Evolutionary conservation across 2,113 vertebrate species (phyloP).

Genomic region (Jaculus jaculus): DNA sequence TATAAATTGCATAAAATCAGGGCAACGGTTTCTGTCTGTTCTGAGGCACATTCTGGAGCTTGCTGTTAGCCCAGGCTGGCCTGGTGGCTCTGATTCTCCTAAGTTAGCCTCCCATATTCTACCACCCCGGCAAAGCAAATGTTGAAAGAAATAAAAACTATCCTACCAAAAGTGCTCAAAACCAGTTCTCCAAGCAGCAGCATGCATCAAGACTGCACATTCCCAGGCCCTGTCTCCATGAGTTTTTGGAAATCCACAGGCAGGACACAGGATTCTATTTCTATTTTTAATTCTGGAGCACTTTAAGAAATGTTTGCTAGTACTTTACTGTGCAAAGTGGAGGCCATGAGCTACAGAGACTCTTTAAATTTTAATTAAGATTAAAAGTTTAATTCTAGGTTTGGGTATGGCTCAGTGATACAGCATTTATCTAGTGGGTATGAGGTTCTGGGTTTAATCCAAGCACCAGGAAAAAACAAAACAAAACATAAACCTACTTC

Average conservation of each 20-base stretch:
- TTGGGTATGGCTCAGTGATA: no score
- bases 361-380: neutral
- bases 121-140: no score
- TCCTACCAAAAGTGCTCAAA: neutral
- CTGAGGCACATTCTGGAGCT: no score
- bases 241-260: neutral
- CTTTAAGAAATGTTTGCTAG: neutral
- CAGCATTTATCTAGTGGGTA: no score
- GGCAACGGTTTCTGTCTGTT: neutral
- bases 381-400: neutral
- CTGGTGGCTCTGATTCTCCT: no score
- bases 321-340: neutral
- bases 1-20: neutral
- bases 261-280: neutral
- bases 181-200: neutral
- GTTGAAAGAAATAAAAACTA: neutral
- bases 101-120: no score
- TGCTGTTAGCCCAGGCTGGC: no score
- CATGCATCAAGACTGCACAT: rapidly evolving
- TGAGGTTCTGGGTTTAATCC: no score
- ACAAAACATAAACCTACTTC: no score
- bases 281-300: neutral
- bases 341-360: neutral
- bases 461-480: no score
- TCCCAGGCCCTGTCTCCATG: neutral